These are phyloP conservation scores for Apotomis betuletana DNA, from an alignment of 2,888 invertebrate species.

Conservation along the genomic window DNA sequence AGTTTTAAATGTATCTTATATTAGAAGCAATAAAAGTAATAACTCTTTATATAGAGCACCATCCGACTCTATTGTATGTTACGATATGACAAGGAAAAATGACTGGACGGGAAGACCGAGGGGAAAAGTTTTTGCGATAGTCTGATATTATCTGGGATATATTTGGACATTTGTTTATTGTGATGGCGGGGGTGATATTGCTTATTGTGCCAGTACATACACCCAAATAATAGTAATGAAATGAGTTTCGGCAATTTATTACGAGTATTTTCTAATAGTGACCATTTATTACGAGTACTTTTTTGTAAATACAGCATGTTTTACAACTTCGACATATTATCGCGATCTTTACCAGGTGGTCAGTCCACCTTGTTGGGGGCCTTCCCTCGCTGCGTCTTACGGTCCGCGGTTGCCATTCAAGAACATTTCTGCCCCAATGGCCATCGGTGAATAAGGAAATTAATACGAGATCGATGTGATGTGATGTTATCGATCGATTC, in stretches of 20 bases:
- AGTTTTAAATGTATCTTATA: conserved; percentile 17
- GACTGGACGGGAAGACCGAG: not conserved
- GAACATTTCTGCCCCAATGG: no score
- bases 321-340: no score
- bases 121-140: conserved; percentile 10
- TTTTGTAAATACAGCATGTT: no score
- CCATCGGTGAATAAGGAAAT: no score
- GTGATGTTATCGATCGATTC: no score
- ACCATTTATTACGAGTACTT: not conserved
- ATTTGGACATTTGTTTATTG: conserved; percentile 9
- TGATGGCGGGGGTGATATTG: conserved; percentile 7
- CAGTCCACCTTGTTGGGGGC: no score
- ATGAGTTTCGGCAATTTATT: not conserved
- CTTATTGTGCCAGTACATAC: not conserved
- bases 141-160: conserved; percentile 5
- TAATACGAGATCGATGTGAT: no score
- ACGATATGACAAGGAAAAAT: conserved; percentile 29
- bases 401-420: no score
- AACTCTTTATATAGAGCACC: conserved; percentile 18
- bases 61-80: conserved; percentile 8
- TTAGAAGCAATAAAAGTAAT: conserved; percentile 19
- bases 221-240: not conserved
- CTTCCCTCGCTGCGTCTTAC: no score
- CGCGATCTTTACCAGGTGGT: no score
- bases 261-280: not conserved